These are phyloP conservation scores for Microdon myrmicae DNA, from an alignment of 2,888 invertebrate genomes.

Conservation along the genomic window DNA sequence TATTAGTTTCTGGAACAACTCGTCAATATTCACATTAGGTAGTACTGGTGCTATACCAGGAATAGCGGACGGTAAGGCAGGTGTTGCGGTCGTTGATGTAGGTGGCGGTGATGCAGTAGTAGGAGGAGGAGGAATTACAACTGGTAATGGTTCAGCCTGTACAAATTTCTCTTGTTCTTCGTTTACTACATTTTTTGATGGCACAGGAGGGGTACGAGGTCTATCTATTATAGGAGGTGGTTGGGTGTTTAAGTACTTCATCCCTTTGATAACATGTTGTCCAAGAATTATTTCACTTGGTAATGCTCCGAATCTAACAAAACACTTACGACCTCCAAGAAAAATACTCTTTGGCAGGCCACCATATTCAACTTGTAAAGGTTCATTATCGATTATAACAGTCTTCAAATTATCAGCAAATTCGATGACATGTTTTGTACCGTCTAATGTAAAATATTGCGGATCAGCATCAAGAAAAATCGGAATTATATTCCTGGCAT, in stretches of 20 bases:
- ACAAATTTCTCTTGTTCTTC: constrained; percentile 17
- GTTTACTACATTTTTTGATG: constrained; percentile 56
- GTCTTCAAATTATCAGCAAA: constrained; percentile 83
- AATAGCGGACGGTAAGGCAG: constrained; percentile 67
- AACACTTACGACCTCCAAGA: constrained; percentile 80
- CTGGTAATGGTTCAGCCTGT: not conserved
- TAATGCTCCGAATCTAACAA: constrained; percentile 81
- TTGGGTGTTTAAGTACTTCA: constrained; percentile 72
- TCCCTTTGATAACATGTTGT: constrained; percentile 75
- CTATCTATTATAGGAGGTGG: constrained; percentile 60
- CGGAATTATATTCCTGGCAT: constrained; percentile 81
- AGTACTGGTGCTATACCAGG: constrained; percentile 33
- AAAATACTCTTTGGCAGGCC: constrained; percentile 83
- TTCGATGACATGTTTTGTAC: constrained; percentile 78
- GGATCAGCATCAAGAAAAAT: constrained; percentile 86
- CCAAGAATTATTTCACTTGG: constrained; percentile 81
- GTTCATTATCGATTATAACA: constrained; percentile 81
- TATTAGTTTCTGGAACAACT: constrained; percentile 85
- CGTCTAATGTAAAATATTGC: constrained; percentile 81
- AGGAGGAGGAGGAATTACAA: constrained; percentile 56
- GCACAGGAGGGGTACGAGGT: constrained; percentile 49
- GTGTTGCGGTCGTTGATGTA: constrained; percentile 68
- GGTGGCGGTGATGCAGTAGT: constrained; percentile 74
- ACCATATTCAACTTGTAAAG: constrained; percentile 83
- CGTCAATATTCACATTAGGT: constrained; percentile 76